Percentiles rank a stretch among this genome's conserved stretches.
Evolutionary conservation across 2,888 invertebrate species (phyloP).

Genomic region (Drosophila stalkeri): DNA sequence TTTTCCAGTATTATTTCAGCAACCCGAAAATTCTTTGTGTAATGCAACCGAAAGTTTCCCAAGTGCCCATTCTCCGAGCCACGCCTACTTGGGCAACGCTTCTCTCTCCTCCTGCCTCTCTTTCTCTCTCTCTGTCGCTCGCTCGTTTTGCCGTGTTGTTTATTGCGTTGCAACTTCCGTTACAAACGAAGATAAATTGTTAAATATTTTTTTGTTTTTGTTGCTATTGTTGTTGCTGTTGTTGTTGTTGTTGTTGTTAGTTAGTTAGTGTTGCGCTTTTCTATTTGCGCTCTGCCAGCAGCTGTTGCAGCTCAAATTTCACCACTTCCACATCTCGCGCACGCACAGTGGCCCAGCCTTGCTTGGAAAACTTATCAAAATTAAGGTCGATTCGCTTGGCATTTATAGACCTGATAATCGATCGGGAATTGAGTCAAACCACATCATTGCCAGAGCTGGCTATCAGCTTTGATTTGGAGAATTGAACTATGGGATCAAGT

Average conservation of each 20-base stretch:
- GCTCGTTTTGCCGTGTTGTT: constrained; percentile 63
- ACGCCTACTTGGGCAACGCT: constrained; percentile 41
- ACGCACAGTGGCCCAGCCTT: constrained; percentile 38
- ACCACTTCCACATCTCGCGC: constrained; percentile 32
- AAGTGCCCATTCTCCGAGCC: constrained; percentile 32
- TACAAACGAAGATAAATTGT: constrained; percentile 79
- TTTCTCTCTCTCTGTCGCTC: background rate
- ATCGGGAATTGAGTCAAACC: background rate
- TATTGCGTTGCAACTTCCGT: constrained; percentile 79
- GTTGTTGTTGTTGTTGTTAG: constrained; percentile 20
- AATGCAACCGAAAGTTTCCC: constrained; percentile 56
- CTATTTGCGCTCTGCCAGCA: constrained; percentile 49
- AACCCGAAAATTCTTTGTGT: constrained; percentile 55
- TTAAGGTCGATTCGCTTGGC: background rate
- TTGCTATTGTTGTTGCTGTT: constrained; percentile 22
- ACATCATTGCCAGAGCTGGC: constrained; percentile 1
- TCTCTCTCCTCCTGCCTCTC: background rate
- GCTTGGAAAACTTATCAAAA: constrained; percentile 7
- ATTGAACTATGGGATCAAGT: constrained; percentile 13
- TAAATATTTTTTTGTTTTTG: constrained; percentile 37
- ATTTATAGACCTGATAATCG: constrained; percentile 14
- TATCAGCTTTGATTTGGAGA: constrained; percentile 25
- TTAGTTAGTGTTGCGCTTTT: constrained; percentile 41
- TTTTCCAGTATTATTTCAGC: constrained; percentile 51
- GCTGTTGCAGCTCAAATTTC: constrained; percentile 53